These are phyloP conservation scores for Mirza zaza DNA, from an alignment of 2,113 vertebrate genomes.

Conservation along the genomic window DNA sequence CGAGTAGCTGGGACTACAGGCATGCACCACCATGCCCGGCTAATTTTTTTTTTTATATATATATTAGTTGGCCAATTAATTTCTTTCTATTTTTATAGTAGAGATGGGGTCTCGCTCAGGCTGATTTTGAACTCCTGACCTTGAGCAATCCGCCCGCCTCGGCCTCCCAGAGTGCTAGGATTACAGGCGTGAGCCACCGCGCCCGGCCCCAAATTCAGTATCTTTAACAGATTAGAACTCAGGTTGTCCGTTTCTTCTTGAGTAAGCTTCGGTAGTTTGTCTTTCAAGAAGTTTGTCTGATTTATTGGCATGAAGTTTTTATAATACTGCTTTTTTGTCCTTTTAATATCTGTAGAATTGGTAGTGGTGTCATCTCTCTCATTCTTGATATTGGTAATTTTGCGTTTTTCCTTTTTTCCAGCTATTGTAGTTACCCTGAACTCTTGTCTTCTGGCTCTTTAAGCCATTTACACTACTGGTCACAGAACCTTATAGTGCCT, in stretches of 20 bases:
- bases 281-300: conserved; percentile 38
- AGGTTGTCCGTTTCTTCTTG: conserved; percentile 28
- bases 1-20: too few species aligned
- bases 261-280: conserved; percentile 16
- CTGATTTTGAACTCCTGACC: too few species aligned
- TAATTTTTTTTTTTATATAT: too few species aligned
- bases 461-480: not conserved
- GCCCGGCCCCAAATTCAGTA: conserved; percentile 25
- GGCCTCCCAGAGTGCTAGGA: too few species aligned
- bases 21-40: too few species aligned
- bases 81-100: too few species aligned
- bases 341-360: conserved; percentile 9
- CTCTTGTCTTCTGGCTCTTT: not conserved
- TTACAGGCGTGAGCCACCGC: too few species aligned
- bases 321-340: not conserved
- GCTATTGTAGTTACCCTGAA: not conserved
- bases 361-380: not conserved
- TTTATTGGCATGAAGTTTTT: conserved; percentile 29
- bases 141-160: too few species aligned
- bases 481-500: not conserved
- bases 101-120: too few species aligned
- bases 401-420: not conserved
- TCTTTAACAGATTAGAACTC: not conserved
- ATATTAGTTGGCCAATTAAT: too few species aligned
- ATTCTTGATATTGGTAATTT: conserved; percentile 34